Base-by-base conservation (phyloP, 1,140 invertebrate species). In the Sarcophaga peregrina region DNA sequence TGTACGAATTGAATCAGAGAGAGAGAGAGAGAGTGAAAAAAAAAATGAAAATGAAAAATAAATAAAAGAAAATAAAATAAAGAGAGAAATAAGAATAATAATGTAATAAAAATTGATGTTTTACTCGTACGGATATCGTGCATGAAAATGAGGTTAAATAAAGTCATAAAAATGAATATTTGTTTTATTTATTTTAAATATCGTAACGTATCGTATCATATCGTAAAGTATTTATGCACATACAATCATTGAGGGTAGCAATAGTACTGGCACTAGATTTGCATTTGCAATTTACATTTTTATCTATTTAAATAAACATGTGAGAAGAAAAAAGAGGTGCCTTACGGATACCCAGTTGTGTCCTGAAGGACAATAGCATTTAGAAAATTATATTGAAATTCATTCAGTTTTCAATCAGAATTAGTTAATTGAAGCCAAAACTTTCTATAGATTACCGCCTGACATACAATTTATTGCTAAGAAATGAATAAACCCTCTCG, bases 61-160 rank as follows among this genome's bases (percentile, higher is more conserved):
- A 68, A 68, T 68, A 68, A n/a, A 68, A 20, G 2, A 3, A 20
- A 68, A 68, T 68, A 68, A 68, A 68, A 58, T 15, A 58, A 7
- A 58, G 54, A 15, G 15, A 58, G 54, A 13, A 58, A 15, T 2
- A 37, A 58, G 13, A 58, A n/a, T 58, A n/a, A 13, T 58, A n/a
- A n/a, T 58, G 54, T n/a, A 58, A n/a, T n/a, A 25, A 68, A 68
- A 25, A 68, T 68, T 25, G 2, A 68, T 68, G 62, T 68, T 37
- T 37, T 62, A 17, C 62, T 20, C 62, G 54, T n/a, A 58, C n/a
- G 62, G 17, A 68, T 68, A 68, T 68, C 62, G 62, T 68, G 62
- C 62, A 68, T 68, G n/a, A 68, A 68, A 68, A 68, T 68, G 62
- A 68, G 62, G 17, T 20, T 68, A 68, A 68, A 68, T 68, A 68